Evolutionary conservation across 2,797 vertebrate genomes (phyloP), one percentile per base, ranked within the genome.

Genomic region (Sitta carolinensis): DNA sequence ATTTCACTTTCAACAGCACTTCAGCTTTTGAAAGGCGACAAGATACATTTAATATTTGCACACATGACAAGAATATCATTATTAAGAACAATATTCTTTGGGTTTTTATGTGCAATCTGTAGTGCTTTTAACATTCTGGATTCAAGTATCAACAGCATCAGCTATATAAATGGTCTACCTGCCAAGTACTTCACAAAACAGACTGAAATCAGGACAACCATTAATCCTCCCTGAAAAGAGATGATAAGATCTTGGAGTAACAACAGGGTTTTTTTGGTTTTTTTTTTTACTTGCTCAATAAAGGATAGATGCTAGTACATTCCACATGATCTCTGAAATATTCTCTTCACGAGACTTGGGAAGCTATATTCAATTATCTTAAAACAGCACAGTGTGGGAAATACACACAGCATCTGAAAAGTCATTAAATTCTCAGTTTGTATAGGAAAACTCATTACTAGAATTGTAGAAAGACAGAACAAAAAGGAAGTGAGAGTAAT

Each of bases 21-120:
- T 72, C 93, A 98, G 98, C 97, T 96, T 89, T 92, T 66, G 97
- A 98, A 98, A 99, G 98, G 98, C 98, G 98, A 98, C 98, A 88
- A 98, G 97, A 97, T 97, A 43, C 97, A 32, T 36, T 96, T 98
- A 74, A 89, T 98, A 78, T 98, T 5, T 54, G 98, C 98, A 98
- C 98, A 98, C 95, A 96, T 72, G 96, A 97, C 98, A 98, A 98
- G 98, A 98, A 97, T 95, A 95, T 97, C 51, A 73, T 96, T 97
- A 96, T 55, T 5, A 30, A 34, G 78, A 92, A 97, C 90, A 95
- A 97, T 95, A 95, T 93, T 95, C 98, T 97, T 98, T 98, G 98
- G 98, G 98, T 98, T 97, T 98, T 98, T 97, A 96, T 97, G 98
- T 98, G 98, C 98, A 86, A 58, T 80, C 58, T n/a, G n/a, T n/a